Conservation (phyloP, 2,113 vertebrate genomes). For the Hippocampus guttulatus region DNA sequence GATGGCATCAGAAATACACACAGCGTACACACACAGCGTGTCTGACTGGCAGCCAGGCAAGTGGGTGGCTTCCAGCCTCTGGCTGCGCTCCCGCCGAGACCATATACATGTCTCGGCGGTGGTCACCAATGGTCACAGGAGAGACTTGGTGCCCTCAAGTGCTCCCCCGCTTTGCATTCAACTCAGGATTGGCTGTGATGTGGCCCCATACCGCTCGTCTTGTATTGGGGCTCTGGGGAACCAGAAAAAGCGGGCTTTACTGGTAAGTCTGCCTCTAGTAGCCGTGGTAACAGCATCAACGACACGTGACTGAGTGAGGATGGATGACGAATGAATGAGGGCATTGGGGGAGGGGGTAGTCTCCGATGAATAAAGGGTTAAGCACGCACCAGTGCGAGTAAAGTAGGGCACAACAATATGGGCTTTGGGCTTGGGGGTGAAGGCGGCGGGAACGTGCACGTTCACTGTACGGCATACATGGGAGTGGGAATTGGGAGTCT, state of each 20-base stretch:
- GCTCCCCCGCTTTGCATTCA: background rate
- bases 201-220: slow-evolving; percentile 24
- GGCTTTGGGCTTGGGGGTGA: slow-evolving; percentile 35
- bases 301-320: slow-evolving; percentile 52
- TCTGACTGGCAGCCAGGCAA: slow-evolving; percentile 35
- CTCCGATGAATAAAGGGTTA: slow-evolving; percentile 60
- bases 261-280: slow-evolving; percentile 64
- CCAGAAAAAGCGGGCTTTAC: slow-evolving; percentile 27
- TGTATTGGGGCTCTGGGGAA: slow-evolving; percentile 36
- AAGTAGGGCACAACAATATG: slow-evolving; percentile 70
- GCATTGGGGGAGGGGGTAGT: slow-evolving; percentile 10
- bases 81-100: slow-evolving; percentile 12
- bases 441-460: slow-evolving; percentile 19
- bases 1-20: slow-evolving; percentile 27
- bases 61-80: slow-evolving; percentile 24
- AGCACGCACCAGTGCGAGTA: slow-evolving; percentile 58
- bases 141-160: slow-evolving; percentile 33
- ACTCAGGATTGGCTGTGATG: slow-evolving; percentile 45
- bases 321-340: slow-evolving; percentile 14
- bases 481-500: slow-evolving; percentile 2
- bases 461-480: slow-evolving; percentile 43
- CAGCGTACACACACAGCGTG: slow-evolving; percentile 16
- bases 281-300: slow-evolving; percentile 70
- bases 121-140: slow-evolving; percentile 33
- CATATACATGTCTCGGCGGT: slow-evolving; percentile 36